Evolutionary conservation across 1,140 invertebrate genomes (phyloP).

Genomic region (Drosophila tani): DNA sequence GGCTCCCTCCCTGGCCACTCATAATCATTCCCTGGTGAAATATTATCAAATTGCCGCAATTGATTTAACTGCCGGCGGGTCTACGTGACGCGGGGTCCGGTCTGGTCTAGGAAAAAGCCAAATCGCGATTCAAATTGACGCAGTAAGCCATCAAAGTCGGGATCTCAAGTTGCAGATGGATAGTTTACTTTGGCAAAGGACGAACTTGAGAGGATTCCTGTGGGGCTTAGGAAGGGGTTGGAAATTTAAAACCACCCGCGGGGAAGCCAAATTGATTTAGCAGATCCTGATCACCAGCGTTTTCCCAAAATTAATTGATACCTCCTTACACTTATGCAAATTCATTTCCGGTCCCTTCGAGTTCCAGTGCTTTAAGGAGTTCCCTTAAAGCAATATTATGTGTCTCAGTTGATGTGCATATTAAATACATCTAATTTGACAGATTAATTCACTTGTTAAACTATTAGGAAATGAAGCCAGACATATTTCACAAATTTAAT

Average conservation of each 20-base stretch:
- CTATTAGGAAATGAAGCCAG: background rate
- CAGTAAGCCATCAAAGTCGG: constrained; percentile 45
- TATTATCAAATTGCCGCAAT: constrained; percentile 82
- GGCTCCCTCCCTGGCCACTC: constrained; percentile 34
- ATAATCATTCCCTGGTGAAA: constrained; percentile 82
- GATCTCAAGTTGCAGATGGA: constrained; percentile 54
- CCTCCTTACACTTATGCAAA: background rate
- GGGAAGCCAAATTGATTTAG: constrained; percentile 20
- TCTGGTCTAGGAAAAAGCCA: constrained; percentile 17
- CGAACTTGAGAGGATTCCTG: constrained; percentile 15
- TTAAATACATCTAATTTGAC: background rate
- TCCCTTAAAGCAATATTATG: too few relatives aligned
- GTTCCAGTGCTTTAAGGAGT: background rate
- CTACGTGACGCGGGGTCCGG: constrained; percentile 52
- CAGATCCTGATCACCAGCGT: constrained; percentile 11
- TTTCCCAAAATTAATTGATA: constrained; percentile 16
- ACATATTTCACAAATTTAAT: too few relatives aligned
- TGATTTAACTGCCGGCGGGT: constrained; percentile 76
- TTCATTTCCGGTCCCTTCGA: background rate
- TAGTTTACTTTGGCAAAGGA: constrained; percentile 28
- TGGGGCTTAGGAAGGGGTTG: background rate
- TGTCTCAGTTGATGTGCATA: too few relatives aligned
- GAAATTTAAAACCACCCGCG: constrained; percentile 5
- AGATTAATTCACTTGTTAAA: background rate
- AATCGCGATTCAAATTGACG: constrained; percentile 46